Evolutionary conservation across 1,140 invertebrate genomes (phyloP).

Genomic region (Ceratosolen solmsi): DNA sequence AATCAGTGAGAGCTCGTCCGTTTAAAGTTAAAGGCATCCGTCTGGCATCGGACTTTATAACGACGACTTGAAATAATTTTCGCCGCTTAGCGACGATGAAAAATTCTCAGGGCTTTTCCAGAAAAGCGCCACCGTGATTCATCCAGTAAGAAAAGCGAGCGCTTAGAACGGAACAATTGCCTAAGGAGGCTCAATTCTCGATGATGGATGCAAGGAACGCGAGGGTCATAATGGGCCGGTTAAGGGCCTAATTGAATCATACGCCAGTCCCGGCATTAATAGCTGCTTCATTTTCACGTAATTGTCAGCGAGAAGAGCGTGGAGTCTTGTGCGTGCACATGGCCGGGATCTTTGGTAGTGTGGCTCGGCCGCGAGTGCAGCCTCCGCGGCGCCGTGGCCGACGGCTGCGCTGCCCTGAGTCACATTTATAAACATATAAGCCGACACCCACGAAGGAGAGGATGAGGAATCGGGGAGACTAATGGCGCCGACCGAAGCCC

Average conservation of each 20-base stretch:
- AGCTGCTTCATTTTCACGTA: conserved; percentile 1
- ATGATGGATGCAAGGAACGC: background rate
- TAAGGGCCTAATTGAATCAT: conserved; percentile 22
- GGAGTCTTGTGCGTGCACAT: background rate
- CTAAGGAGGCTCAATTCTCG: too few species aligned
- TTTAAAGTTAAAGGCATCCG: too few species aligned
- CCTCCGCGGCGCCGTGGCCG: background rate
- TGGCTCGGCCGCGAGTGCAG: background rate
- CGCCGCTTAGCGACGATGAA: too few species aligned
- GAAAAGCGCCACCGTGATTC: too few species aligned
- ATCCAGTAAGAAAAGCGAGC: too few species aligned
- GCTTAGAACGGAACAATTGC: too few species aligned
- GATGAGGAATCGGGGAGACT: background rate
- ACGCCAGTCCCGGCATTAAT: background rate
- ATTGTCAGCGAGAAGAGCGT: conserved; percentile 26
- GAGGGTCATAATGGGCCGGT: background rate
- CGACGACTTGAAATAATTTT: too few species aligned
- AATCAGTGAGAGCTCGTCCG: too few species aligned
- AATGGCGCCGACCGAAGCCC: background rate
- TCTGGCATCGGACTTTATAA: too few species aligned
- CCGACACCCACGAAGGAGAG: conserved; percentile 20
- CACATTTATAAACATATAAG: conserved; percentile 43
- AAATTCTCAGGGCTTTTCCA: too few species aligned
- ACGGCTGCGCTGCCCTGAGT: conserved; percentile 13
- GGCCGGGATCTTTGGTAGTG: background rate